Base-by-base conservation (phyloP, 2,888 invertebrate genomes). In the Tortrix viridana region DNA sequence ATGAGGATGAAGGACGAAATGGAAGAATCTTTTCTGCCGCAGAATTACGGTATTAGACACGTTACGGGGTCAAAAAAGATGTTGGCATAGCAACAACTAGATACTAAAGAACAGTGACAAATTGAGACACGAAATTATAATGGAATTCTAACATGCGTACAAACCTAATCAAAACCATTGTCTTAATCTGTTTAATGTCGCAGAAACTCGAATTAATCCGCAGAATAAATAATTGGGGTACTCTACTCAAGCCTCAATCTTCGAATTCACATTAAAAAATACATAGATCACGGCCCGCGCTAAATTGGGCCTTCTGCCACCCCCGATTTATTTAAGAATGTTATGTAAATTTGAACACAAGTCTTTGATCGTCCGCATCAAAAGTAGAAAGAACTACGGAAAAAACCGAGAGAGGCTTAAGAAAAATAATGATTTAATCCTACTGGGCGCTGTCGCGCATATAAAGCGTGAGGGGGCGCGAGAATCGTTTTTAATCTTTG, bases 371-470 rank as follows among this genome's bases (percentile, higher is more conserved):
- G 91, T 87, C 85, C 87, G 90, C 89, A 86, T 89, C 89, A 89
- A 88, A 90, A 91, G 90, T 91, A 85, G 88, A 78, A 88, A 89
- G 90, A 89, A 91, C 80, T 83, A 79, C 78, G 81, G 75, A 83
- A 86, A 88, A 89, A 90, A 89, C 85, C 87, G 86, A 82, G 86
- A 85, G 88, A 78, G 84, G 92, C 92, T 92, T 90, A 90, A 89
- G 90, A 92, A 92, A 92, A 92, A 92, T 92, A 92, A 93, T 93
- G 92, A 93, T 92, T 92, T 92, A 92, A 93, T 92, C 92, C 89
- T 83, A 84, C 89, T 92, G 90, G 88, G 86, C 89, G 89, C 87
- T 81, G 90, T 87, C 88, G 85, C 89, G 91, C 91, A 92, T 92
- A 92, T 92, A 91, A 92, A 92, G 80, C 76, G 77, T 48, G 77